Evolutionary conservation across 53 echinoderm and acorn worm genomes (phyloP).

Genomic region (Stichopus horrens): DNA sequence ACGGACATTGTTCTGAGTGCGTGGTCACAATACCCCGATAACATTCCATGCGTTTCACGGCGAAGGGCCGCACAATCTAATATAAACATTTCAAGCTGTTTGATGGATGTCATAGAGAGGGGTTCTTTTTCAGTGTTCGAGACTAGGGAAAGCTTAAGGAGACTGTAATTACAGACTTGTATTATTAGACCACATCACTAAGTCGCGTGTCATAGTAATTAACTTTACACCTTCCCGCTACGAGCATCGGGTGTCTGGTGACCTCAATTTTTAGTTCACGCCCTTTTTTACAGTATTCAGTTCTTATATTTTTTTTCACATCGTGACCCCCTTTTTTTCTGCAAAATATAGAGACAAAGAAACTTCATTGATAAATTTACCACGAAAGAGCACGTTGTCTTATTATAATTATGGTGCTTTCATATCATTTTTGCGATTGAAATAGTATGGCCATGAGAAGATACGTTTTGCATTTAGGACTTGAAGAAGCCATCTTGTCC

Average conservation of each 20-base stretch:
- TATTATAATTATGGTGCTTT: no score
- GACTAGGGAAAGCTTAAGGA: neutral
- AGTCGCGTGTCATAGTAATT: constrained; percentile 22
- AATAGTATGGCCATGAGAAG: no score
- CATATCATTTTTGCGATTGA: no score
- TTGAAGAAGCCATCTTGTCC: no score
- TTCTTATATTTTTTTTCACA: no score
- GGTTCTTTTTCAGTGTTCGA: neutral
- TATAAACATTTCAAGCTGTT: neutral
- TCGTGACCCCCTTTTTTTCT: no score
- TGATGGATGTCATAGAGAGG: neutral
- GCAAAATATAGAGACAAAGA: no score
- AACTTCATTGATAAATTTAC: no score
- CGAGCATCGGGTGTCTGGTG: neutral
- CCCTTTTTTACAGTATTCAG: no score
- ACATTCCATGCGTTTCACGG: neutral
- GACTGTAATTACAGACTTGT: constrained; percentile 29
- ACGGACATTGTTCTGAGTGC: neutral
- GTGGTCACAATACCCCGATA: neutral
- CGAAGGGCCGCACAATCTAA: constrained; percentile 4
- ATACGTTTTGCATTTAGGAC: no score
- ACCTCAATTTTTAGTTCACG: neutral
- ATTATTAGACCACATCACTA: constrained; percentile 25
- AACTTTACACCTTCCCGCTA: constrained; percentile 19
- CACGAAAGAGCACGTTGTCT: no score